These are phyloP conservation scores for Drosophila parthenogenetica DNA, from an alignment of 2,888 invertebrate species.

Conservation along the genomic window DNA sequence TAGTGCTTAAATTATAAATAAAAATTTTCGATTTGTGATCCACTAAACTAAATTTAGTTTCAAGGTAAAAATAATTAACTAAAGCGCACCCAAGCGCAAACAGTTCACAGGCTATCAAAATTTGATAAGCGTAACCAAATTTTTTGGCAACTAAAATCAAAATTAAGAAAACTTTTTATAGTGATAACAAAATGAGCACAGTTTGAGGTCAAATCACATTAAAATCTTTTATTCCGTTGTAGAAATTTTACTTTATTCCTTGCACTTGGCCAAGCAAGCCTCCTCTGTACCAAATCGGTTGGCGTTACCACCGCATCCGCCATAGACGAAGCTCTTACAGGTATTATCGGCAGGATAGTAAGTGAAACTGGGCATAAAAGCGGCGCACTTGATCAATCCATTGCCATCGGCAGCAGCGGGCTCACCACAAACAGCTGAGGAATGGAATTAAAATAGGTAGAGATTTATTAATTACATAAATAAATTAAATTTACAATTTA, in stretches of 20 bases:
- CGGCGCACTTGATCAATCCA: constrained; percentile 56
- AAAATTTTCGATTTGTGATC: too few relatives aligned
- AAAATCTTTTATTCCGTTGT: background rate
- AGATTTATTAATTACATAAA: background rate
- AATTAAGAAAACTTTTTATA: too few relatives aligned
- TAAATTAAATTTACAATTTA: too few relatives aligned
- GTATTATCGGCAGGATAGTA: constrained; percentile 36
- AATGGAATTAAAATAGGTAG: background rate
- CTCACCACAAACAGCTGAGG: constrained; percentile 40
- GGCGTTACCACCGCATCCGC: constrained; percentile 46
- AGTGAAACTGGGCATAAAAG: constrained; percentile 37
- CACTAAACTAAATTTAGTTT: too few relatives aligned
- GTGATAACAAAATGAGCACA: too few relatives aligned
- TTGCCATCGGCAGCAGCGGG: constrained; percentile 48
- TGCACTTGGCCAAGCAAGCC: constrained; percentile 15
- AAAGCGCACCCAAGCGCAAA: too few relatives aligned
- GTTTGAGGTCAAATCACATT: background rate
- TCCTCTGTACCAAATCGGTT: constrained; percentile 15
- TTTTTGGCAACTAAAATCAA: too few relatives aligned
- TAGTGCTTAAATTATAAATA: too few relatives aligned
- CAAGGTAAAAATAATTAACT: too few relatives aligned
- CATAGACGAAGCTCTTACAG: constrained; percentile 54
- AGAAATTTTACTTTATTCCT: constrained; percentile 1
- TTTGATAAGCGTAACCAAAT: too few relatives aligned
- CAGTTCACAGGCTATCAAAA: background rate